These are phyloP conservation scores for Plutomurus gul DNA, from an alignment of 1,140 invertebrate species.

Conservation along the genomic window DNA sequence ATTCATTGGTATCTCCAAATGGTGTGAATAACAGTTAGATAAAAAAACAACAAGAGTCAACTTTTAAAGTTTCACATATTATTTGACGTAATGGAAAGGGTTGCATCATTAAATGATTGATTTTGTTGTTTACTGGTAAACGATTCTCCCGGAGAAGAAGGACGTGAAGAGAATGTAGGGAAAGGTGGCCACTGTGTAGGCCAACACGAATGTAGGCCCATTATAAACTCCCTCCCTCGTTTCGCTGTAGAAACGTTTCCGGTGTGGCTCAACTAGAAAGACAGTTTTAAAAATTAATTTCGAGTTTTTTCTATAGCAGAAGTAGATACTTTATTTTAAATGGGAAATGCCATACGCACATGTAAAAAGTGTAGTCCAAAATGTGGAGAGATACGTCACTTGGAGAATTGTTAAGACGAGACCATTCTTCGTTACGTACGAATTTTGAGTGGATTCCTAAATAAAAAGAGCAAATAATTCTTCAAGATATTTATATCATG, in stretches of 20 bases:
- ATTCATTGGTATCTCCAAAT: too few relatives aligned
- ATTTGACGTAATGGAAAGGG: too few relatives aligned
- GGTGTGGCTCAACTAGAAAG: conserved; percentile 79
- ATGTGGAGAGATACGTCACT: conserved; percentile 76
- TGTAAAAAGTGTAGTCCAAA: conserved; percentile 75
- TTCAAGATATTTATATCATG: too few relatives aligned
- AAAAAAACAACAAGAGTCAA: too few relatives aligned
- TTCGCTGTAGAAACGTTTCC: conserved; percentile 89
- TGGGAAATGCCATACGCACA: too few relatives aligned
- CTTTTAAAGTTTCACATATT: too few relatives aligned
- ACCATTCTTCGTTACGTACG: conserved; percentile 76
- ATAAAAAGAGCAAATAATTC: background rate
- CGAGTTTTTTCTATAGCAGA: background rate
- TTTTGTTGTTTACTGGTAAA: conserved; percentile 70
- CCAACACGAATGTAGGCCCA: conserved; percentile 78
- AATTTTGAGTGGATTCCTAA: conserved; percentile 64
- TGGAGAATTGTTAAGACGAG: conserved; percentile 80
- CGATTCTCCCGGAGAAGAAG: conserved; percentile 67
- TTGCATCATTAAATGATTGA: background rate
- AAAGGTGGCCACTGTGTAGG: conserved; percentile 76
- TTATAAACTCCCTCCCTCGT: conserved; percentile 82
- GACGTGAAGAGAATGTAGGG: conserved; percentile 77
- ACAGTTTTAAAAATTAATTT: background rate
- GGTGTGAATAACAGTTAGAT: too few relatives aligned
- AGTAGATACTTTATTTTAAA: conserved; percentile 55